Conservation (phyloP, 2,888 invertebrate species). For the Protophormia terraenovae region DNA sequence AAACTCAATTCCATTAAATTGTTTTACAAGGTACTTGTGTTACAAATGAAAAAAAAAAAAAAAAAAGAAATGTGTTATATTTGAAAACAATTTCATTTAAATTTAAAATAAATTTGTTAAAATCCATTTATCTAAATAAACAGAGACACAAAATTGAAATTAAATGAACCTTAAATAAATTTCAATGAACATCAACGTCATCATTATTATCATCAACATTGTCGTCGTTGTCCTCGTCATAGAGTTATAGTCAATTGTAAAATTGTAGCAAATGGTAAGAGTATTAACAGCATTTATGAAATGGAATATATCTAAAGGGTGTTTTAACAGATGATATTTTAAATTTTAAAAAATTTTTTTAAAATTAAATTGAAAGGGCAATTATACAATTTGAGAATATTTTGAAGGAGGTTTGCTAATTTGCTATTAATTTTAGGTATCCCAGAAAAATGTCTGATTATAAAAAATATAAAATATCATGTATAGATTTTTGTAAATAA, state of each 20-base stretch:
- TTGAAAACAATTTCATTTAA: slow-evolving; percentile 29
- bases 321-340: neutral
- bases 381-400: no score
- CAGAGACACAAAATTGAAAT: slow-evolving; percentile 55
- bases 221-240: neutral
- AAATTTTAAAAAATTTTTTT: neutral
- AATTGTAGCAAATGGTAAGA: neutral
- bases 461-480: no score
- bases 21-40: neutral
- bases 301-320: neutral
- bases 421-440: no score
- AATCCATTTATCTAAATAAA: slow-evolving; percentile 53
- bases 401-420: no score
- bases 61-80: neutral
- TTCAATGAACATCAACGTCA: slow-evolving; percentile 53
- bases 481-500: no score
- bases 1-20: neutral
- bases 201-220: neutral
- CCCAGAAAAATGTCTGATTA: no score
- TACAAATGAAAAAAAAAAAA: neutral
- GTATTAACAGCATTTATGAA: neutral
- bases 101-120: slow-evolving; percentile 46
- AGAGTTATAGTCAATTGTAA: slow-evolving; percentile 25
- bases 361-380: no score
- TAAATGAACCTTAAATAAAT: slow-evolving; percentile 65